Evolutionary conservation across 2,113 vertebrate genomes (phyloP), one percentile per base, ranked within the genome.

Genomic region (Axis porcinus): DNA sequence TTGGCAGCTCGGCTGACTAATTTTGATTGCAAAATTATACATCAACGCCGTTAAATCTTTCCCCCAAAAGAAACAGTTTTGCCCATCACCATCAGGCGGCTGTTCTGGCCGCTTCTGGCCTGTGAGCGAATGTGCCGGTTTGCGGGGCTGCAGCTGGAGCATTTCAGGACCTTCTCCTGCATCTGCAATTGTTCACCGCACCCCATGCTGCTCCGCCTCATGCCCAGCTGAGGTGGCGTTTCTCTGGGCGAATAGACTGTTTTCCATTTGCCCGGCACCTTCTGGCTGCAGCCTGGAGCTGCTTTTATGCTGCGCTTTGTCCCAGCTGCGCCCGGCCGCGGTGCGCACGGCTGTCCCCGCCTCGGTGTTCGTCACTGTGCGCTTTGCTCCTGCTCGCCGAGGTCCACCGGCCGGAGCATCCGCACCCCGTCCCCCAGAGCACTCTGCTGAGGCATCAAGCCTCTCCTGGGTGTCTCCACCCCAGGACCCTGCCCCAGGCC

Each of bases 71-170:
- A 64, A 50, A 7, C 0, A 23, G n/a, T 36, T 16, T 15, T 2
- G 6, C 47, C 21, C 13, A 0, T 12, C 28, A 0, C 25, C 4
- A 0, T 1, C 1, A 0, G 8, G 17, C 0, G 9, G 33, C 36
- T 5, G 6, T 1, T 3, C 21, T 30, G 7, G 47, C 81, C 23
- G 2, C 28, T 14, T 33, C 23, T 5, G 1, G 76, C 13, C 58
- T 23, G 16, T 16, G 21, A 21, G 47, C 5, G 1, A 9, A 4
- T 0, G 6, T 2, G 17, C 17, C 2, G 17, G 16, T 52, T 0
- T 52, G 79, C 12, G 19, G 79, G 30, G 8, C 8, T 28, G 54
- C 8, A 1, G 36, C 0, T 21, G 30, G 47, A 13, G 50, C 5
- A 0, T 6, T 5, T n/a, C 21, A 0, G 82, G 11, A 33, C 40